A percentile compares a stretch with the other conserved stretches of the same genome.
These are phyloP conservation scores for Buathra laborator DNA, from an alignment of 2,888 invertebrate genomes.

Conservation along the genomic window DNA sequence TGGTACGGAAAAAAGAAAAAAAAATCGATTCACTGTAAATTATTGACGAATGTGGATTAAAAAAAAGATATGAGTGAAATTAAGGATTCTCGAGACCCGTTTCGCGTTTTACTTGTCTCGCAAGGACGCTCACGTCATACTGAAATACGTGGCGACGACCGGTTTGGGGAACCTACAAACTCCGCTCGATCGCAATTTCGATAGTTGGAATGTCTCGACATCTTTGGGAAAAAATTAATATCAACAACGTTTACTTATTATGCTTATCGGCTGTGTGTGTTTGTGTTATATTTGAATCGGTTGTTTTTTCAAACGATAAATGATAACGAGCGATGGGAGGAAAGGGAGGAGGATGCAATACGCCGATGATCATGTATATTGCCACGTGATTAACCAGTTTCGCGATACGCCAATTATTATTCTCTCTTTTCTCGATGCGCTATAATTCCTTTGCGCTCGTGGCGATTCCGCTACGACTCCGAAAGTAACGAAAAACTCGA, in stretches of 20 bases:
- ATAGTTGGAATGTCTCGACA: neutral
- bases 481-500: constrained; percentile 31
- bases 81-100: neutral
- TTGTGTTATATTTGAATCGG: neutral
- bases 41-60: neutral
- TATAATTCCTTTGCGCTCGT: constrained; percentile 48
- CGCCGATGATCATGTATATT: constrained; percentile 2
- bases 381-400: constrained; percentile 12
- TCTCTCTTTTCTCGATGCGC: neutral
- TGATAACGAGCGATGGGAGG: neutral
- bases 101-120: constrained; percentile 16
- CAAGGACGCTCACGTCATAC: constrained; percentile 57
- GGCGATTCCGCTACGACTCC: neutral
- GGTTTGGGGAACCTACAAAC: constrained; percentile 31
- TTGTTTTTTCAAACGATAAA: neutral
- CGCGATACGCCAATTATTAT: constrained; percentile 20
- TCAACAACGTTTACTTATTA: neutral
- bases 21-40: neutral
- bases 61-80: neutral
- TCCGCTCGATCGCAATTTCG: neutral
- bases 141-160: constrained; percentile 64
- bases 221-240: neutral
- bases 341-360: neutral
- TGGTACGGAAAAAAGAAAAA: neutral
- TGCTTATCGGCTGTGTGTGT: too few relatives aligned